phyloP scores from a whole-genome alignment of 2,888 invertebrate genomes.

The Calameuta filiformis region DNA sequence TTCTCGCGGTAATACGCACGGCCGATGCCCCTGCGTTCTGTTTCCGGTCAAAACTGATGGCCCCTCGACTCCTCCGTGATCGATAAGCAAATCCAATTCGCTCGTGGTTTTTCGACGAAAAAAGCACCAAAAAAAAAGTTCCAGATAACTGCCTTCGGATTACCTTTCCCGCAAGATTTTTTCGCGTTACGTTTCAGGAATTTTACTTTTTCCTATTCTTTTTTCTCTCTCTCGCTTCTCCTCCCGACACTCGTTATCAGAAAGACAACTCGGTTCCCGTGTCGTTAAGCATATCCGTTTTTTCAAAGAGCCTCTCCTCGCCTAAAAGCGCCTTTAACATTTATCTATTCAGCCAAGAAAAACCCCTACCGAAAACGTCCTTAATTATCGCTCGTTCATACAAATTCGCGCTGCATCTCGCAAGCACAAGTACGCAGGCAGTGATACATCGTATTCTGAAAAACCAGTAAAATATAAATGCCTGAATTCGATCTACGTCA shows the following conservation, averaged over 20 bases:
- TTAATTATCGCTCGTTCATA: not conserved
- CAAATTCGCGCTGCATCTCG: not conserved
- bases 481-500: not conserved
- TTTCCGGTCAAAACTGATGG: not conserved
- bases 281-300: not conserved
- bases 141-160: not conserved
- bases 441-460: not conserved
- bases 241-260: not conserved
- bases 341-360: not conserved
- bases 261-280: not conserved
- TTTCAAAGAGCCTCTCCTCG: not conserved
- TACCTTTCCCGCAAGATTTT: not conserved
- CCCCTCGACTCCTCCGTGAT: not conserved
- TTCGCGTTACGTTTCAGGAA: not conserved
- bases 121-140: not conserved
- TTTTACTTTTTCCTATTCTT: not conserved
- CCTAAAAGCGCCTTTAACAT: not conserved
- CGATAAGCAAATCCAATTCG: not conserved
- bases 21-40: not conserved
- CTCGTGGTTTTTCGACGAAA: not conserved
- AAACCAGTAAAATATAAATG: not conserved
- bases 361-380: not conserved
- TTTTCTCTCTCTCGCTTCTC: not conserved
- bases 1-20: not conserved
- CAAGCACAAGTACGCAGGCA: too few species aligned